phyloP scores from a whole-genome alignment of 2,888 invertebrate species.

The Pherbina coryleti region DNA sequence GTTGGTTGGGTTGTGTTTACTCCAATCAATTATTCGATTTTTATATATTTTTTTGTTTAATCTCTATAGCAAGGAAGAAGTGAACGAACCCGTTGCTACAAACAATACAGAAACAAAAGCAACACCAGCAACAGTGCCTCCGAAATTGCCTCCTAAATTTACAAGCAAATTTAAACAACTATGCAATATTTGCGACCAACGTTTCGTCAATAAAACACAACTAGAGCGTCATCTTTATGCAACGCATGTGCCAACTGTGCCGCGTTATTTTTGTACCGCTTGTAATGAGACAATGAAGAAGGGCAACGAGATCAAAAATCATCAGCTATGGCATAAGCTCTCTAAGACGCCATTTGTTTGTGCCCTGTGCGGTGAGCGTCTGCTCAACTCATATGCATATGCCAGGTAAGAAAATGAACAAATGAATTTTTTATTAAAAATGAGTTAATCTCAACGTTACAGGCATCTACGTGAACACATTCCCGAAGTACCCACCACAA shows the following conservation, averaged over 20 bases:
- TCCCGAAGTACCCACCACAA: constrained; percentile 49
- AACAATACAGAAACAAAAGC: neutral
- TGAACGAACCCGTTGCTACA: constrained; percentile 39
- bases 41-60: neutral
- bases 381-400: constrained; percentile 60
- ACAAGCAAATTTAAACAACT: constrained; percentile 47
- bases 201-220: constrained; percentile 57
- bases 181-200: constrained; percentile 61
- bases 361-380: constrained; percentile 64
- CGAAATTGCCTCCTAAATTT: neutral
- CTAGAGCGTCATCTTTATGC: constrained; percentile 58
- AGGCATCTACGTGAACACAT: constrained; percentile 64
- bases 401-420: constrained; percentile 47
- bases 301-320: constrained; percentile 65
- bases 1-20: constrained; percentile 11
- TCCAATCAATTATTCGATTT: neutral
- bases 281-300: constrained; percentile 70
- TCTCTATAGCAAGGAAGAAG: constrained; percentile 60
- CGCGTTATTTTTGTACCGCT: constrained; percentile 70
- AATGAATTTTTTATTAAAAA: neutral
- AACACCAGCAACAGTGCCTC: neutral
- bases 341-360: constrained; percentile 70
- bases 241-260: constrained; percentile 60
- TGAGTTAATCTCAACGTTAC: neutral
- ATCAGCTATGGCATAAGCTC: constrained; percentile 70